Evolutionary conservation across 2,888 invertebrate species (phyloP).

Genomic region (Calephelis perditalis): DNA sequence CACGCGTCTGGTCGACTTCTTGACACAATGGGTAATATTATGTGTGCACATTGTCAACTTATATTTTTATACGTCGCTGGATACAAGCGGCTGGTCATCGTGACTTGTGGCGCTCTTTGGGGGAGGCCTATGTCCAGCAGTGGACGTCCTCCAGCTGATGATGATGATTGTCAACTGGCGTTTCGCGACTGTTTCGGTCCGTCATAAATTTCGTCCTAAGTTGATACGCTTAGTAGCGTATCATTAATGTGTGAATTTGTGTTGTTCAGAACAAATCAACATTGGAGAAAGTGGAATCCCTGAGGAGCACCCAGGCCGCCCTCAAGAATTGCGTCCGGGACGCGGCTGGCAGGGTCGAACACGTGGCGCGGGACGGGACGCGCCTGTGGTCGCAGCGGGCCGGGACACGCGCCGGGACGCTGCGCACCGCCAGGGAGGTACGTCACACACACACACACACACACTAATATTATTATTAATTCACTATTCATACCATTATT

Average conservation of each 20-base stretch:
- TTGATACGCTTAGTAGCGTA: too few relatives aligned
- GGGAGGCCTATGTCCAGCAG: too few relatives aligned
- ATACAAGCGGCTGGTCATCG: too few relatives aligned
- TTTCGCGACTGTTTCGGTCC: background rate
- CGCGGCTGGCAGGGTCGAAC: slow-evolving; percentile 13
- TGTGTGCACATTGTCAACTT: background rate
- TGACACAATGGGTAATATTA: slow-evolving; percentile 45
- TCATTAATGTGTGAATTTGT: slow-evolving; percentile 24
- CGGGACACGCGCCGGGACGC: background rate
- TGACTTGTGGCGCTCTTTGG: too few relatives aligned
- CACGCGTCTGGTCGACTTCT: slow-evolving; percentile 34
- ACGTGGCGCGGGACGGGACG: slow-evolving; percentile 11
- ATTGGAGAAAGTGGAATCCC: slow-evolving; percentile 33
- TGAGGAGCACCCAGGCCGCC: slow-evolving; percentile 33
- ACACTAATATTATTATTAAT: background rate
- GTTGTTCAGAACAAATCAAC: slow-evolving; percentile 34
- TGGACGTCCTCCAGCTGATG: too few relatives aligned
- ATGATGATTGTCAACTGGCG: too few relatives aligned
- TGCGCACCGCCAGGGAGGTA: slow-evolving; percentile 4
- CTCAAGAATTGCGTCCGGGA: slow-evolving; percentile 4
- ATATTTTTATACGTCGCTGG: background rate
- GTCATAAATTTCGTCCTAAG: background rate
- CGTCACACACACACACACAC: background rate
- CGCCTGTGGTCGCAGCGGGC: slow-evolving; percentile 14
- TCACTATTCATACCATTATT: too few relatives aligned